Base-by-base conservation (phyloP, 53 echinoderm and acorn worm species). In the Crossaster papposus region DNA sequence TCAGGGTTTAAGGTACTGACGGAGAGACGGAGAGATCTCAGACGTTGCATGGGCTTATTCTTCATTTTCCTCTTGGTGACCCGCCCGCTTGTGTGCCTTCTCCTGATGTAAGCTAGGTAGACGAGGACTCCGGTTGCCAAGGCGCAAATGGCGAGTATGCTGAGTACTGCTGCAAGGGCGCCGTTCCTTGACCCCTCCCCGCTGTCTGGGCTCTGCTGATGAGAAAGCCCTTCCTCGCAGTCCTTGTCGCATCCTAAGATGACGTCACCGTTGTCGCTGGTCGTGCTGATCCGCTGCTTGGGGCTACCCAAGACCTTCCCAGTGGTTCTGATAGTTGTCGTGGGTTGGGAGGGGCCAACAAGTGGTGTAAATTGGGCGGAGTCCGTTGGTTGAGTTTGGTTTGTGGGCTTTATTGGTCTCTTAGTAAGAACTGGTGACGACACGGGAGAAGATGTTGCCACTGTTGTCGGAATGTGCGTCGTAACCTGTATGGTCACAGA, bases 1-100 rank as follows among this genome's bases (percentile, higher is more conserved):
- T 88, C 88, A 33, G 81, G 78, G 1, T 72, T 53, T 15, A 74
- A 72, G 51, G 1, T 72, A 23, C 24, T 72, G 13, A 85, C 54
- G 11, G 85, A 54, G n/a, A 30, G 17, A 20, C 74, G 51, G 32
- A 72, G 34, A 4, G 85, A 85, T 54, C 85, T 72, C 30, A 85
- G 36, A 33, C 85, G 72, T 44, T 85, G 31, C 11, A 73, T 29
- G 14, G 85, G 52, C 74, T 85, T 85, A 73, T 74, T 85, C 34
- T 85, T 85, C 73, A 17, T 5, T 74, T 85, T 85, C 33, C 73
- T 85, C 75, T 85, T 85, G 55, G 51, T 30, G 23, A 85, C 85
- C 53, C 85, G 72, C 20, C 85, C 85, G 33, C 24, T 85, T 3
- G 54, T n/a, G 2, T 54, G 73, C n/a, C 75, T 54, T 54, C 74